phyloP scores from a whole-genome alignment of 2,888 invertebrate species.

The Auanema sp. region DNA sequence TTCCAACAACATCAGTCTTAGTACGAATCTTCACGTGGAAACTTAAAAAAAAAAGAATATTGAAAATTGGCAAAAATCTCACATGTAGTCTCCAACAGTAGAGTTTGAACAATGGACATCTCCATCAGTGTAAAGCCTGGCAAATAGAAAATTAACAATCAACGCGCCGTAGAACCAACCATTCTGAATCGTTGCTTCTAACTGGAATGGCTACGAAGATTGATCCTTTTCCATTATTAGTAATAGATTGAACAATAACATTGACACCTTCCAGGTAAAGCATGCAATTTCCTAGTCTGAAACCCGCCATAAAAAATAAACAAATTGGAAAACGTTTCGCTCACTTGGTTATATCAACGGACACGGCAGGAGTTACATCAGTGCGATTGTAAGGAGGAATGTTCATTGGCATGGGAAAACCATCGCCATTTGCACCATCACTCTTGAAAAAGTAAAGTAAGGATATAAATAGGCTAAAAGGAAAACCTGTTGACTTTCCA shows the following conservation, averaged over 20 bases:
- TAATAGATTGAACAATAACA: constrained; percentile 28
- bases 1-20: constrained; percentile 16
- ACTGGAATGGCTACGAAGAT: constrained; percentile 22
- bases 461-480: background rate
- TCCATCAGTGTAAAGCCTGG: constrained; percentile 12
- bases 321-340: background rate
- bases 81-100: constrained; percentile 28
- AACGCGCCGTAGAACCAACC: background rate
- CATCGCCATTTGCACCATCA: no score
- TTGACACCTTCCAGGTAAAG: constrained; percentile 48
- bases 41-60: constrained; percentile 5
- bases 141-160: constrained; percentile 3
- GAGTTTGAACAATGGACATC: constrained; percentile 23
- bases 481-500: constrained; percentile 8
- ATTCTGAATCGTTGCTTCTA: constrained; percentile 21
- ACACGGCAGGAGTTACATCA: background rate
- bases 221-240: constrained; percentile 11
- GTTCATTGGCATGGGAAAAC: constrained; percentile 28
- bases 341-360: background rate
- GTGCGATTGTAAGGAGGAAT: constrained; percentile 35
- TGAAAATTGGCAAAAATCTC: background rate
- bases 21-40: constrained; percentile 24
- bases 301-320: background rate
- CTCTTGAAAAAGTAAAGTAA: no score
- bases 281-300: constrained; percentile 29